Evolutionary conservation across 2,888 invertebrate species (phyloP), one percentile per base, ranked within the genome.

Genomic region (Ceraclea dissimilis): DNA sequence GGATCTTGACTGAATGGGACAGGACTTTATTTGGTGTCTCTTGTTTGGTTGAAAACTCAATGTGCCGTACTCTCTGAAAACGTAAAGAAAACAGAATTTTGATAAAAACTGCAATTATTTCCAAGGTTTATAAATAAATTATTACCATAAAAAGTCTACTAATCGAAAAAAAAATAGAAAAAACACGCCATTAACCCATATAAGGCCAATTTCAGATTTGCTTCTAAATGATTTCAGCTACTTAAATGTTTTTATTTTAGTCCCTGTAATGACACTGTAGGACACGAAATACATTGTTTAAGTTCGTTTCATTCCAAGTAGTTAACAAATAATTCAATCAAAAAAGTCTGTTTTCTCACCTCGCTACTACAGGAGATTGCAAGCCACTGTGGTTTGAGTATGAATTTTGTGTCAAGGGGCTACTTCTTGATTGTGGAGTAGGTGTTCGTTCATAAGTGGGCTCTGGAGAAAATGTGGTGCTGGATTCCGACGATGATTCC

Each of bases 401-500:
- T n/a, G n/a, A n/a, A n/a, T n/a, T n/a, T 10, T 53, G 60, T 18
- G 57, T 53, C 31, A 53, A 62, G 4, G 62, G 62, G 53, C 62
- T 62, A 34, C 57, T 60, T 48, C 63, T 63, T 10, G 63, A 62
- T 34, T 62, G 63, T 34, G 60, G 63, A 16, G 60, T 63, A 20
- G 63, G 60, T 5, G 62, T 62, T 44, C 62, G 56, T 31, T 60
- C 60, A 19, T 22, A 60, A 5, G 46, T 21, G 6, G 63, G 63
- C 51, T 60, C 59, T 13, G 61, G 63, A 26, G 63, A 63, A 39
- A 63, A 75, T 47, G 75, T 74, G 44, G 74, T 73, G 58, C 73
- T 74, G 16, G 80, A 82, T 56, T 75, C 75, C 2, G 76, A 76
- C 21, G 79, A 79, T 31, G 79, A 78, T 63, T 80, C 79, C 54